Evolutionary conservation across 2,888 invertebrate genomes (phyloP), one percentile per base, ranked within the genome.

Genomic region (Danaus chrysippus): DNA sequence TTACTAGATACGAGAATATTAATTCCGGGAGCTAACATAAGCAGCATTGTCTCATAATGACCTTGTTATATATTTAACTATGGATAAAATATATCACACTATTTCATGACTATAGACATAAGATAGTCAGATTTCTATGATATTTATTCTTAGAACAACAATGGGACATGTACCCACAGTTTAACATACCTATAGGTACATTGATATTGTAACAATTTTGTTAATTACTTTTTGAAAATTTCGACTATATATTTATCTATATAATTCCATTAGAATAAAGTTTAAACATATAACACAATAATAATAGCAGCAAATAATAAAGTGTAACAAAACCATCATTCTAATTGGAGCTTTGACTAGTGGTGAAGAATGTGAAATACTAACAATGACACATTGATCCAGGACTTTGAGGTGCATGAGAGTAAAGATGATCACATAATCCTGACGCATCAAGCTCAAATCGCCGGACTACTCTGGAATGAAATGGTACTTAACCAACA

Each of bases 381-480:
- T 90, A 90, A 90, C 87, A 82, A 75, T 70, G 70, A 79, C 87
- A 81, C 81, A 81, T 87, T 87, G 76, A 86, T 85, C 70, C 90
- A 91, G 90, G 90, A 83, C 78, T 76, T 75, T 88, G 84, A 86
- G 84, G 87, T 87, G 90, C 90, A 91, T 91, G 82, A 80, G 73
- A 78, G 72, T 82, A 78, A 79, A 80, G 79, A 82, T 76, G 76
- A 77, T 82, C 76, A 75, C 74, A 76, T 79, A 75, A 79, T 80
- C 75, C 75, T 76, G 75, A 75, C 76, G 72, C 73, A 66, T 64
- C 79, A 77, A 73, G 75, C 77, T 76, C 75, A 73, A 70, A 79
- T 73, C 73, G 76, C 77, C 70, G 85, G 80, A 83, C 84, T 83
- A 76, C 83, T 82, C 86, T 87, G 90, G 87, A 84, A 89, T 88